Evolutionary conservation across 23 tunicate genomes (phyloP), one percentile per base, ranked within the genome.

Genomic region (Halocynthia aurantium): DNA sequence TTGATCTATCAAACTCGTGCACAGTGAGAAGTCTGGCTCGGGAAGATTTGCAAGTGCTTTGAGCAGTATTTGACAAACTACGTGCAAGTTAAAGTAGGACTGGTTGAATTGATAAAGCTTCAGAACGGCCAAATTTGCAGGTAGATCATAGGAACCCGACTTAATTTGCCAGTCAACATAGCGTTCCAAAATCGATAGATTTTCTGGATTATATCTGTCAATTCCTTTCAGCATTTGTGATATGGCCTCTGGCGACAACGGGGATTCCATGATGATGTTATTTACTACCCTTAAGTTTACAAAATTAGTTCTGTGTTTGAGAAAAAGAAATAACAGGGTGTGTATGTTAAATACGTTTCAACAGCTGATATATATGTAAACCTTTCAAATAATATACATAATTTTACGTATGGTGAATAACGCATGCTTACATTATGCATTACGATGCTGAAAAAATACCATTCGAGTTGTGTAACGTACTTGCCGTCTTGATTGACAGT

Each of bases 101-200:
- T 90, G 97, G 52, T 91, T 91, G 85, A 91, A 91, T 76, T 91
- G 97, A 64, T 91, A 91, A 81, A 91, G 65, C 71, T 91, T 91
- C 15, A 91, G 64, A 63, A 91, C 91, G 6, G 97, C 90, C 15
- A 91, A 70, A 58, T 91, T 91, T 2, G 97, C 97, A 17, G 85
- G 78, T 51, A 77, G 57, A 58, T 91, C 97, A 63, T 78, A 91
- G 52, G 85, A 64, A 52, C 84, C 76, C 11, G 90, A 78, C 6
- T 74, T 50, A 55, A 85, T 67, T 72, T 91, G 97, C 71, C 71
- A 76, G 56, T 76, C 76, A 10, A 91, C 91, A 50, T 85, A 80
- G 11, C 85, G 87, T 50, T 85, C 90, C 63, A 91, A 62, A 55
- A 81, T 49, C 52, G 84, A 19, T 7, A 91, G 61, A 66, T 91